A percentile compares a stretch with the other conserved stretches of the same genome.
Evolutionary conservation across 2,888 invertebrate genomes (phyloP).

Genomic region (Heliconius cydno): DNA sequence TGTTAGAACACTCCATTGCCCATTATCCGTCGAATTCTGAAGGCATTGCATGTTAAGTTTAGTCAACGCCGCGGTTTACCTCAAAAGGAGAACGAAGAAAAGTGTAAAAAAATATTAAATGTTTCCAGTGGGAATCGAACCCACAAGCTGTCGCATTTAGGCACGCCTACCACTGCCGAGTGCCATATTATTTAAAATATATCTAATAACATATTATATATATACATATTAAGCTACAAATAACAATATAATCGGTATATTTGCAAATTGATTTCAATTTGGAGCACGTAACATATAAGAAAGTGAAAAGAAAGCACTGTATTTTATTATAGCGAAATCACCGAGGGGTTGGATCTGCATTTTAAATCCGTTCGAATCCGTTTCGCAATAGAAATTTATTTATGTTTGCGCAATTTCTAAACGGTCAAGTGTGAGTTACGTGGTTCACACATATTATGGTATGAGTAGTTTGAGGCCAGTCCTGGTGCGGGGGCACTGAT

Average conservation of each 20-base stretch:
- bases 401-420: constrained; percentile 27
- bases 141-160: too few relatives aligned
- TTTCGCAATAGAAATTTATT: constrained; percentile 40
- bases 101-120: too few relatives aligned
- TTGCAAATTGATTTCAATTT: constrained; percentile 38
- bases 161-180: too few relatives aligned
- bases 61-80: too few relatives aligned
- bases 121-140: too few relatives aligned
- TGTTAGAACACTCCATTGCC: too few relatives aligned
- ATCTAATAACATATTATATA: too few relatives aligned
- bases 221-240: background rate
- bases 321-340: constrained; percentile 53
- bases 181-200: too few relatives aligned
- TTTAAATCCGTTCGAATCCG: constrained; percentile 48
- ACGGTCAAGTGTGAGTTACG: background rate
- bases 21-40: too few relatives aligned
- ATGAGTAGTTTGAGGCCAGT: constrained; percentile 10
- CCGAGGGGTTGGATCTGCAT: constrained; percentile 57
- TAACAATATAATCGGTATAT: background rate
- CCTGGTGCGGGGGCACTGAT: too few relatives aligned
- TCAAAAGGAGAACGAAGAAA: too few relatives aligned
- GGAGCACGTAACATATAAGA: constrained; percentile 59
- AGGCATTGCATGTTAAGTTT: too few relatives aligned
- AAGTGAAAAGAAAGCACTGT: constrained; percentile 45
- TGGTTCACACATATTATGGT: constrained; percentile 10